phyloP scores from a whole-genome alignment of 1,140 invertebrate genomes.

The Chionoecetes opilio region DNA sequence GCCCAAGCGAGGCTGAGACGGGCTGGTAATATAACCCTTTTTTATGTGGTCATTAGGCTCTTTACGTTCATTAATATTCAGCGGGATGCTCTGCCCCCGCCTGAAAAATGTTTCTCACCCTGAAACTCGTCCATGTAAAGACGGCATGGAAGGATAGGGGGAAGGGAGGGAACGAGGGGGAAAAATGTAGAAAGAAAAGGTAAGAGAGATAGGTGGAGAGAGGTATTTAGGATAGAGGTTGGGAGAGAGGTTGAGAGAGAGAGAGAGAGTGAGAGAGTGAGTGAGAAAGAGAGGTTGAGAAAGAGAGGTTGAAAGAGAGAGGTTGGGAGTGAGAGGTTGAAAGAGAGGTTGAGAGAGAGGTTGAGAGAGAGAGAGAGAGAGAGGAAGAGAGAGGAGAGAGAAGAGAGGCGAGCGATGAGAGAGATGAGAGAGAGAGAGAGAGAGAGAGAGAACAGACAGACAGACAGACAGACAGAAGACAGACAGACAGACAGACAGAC shows the following conservation, averaged over 20 bases:
- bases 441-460: background rate
- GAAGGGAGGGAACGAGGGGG: background rate
- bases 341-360: too few relatives aligned
- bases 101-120: background rate
- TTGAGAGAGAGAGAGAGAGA: too few relatives aligned
- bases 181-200: background rate
- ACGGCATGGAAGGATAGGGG: background rate
- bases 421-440: background rate
- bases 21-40: constrained; percentile 4
- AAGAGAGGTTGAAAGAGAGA: background rate
- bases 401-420: background rate
- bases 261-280: too few relatives aligned
- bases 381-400: too few relatives aligned
- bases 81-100: constrained; percentile 4
- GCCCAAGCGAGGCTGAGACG: background rate
- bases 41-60: constrained; percentile 6
- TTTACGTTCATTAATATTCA: constrained; percentile 31
- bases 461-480: background rate
- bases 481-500: background rate
- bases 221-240: too few relatives aligned
- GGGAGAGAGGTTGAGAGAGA: too few relatives aligned
- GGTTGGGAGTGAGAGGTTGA: too few relatives aligned
- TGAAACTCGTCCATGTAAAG: background rate
- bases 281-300: background rate
- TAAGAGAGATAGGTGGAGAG: background rate